Evolutionary conservation across 2,797 vertebrate species (phyloP).

Genomic region (Rhinichthys osculus): DNA sequence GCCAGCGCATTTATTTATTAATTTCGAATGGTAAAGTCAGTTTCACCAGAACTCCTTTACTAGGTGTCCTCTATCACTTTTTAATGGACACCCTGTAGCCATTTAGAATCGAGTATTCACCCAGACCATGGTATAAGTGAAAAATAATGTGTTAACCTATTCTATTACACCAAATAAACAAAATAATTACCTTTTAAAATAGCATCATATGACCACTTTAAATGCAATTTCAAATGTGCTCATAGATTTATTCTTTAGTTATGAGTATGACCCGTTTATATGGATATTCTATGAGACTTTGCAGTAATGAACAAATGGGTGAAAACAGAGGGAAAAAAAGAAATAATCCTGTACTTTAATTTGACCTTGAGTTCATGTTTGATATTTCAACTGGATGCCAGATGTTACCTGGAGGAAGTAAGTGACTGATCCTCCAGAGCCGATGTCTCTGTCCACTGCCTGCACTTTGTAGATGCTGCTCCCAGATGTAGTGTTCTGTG

Average conservation of each 20-base stretch:
- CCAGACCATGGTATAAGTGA: background rate
- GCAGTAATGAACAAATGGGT: background rate
- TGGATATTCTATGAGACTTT: constrained; percentile 12
- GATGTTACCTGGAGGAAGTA: constrained; percentile 90
- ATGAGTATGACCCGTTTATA: background rate
- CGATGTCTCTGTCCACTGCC: constrained; percentile 91
- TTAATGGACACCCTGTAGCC: too few species aligned
- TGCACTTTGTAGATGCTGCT: constrained; percentile 88
- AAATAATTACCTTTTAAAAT: background rate
- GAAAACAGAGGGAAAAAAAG: background rate
- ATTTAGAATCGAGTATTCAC: too few species aligned
- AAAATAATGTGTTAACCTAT: background rate
- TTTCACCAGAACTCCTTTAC: too few species aligned
- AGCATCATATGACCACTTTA: background rate
- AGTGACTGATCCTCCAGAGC: constrained; percentile 93
- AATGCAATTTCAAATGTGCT: background rate
- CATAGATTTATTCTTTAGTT: background rate
- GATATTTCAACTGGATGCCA: background rate
- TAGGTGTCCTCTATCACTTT: too few species aligned
- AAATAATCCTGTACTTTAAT: constrained; percentile 11
- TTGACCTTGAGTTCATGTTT: background rate
- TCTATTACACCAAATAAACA: background rate
- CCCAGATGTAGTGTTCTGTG: constrained; percentile 83
- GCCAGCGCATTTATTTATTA: too few species aligned
- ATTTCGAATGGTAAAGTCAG: too few species aligned